A percentile compares a stretch with the other conserved stretches of the same genome.
These are phyloP conservation scores for Oryzias celebensis DNA, from an alignment of 2,113 vertebrate genomes.

Conservation along the genomic window DNA sequence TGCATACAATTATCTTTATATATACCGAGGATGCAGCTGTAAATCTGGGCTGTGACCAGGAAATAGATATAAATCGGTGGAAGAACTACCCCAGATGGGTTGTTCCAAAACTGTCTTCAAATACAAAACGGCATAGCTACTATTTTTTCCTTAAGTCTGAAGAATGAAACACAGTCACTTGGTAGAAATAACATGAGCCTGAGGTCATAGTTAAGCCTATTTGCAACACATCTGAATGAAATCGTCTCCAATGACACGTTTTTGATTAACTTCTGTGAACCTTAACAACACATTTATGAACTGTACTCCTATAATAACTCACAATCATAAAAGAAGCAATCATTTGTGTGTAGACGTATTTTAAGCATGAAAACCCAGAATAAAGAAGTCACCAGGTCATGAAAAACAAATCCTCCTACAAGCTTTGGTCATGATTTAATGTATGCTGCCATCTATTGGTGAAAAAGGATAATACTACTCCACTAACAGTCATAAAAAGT, in stretches of 20 bases:
- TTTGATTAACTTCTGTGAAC: no score
- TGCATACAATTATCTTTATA: slow-evolving; percentile 1
- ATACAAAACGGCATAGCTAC: slow-evolving; percentile 29
- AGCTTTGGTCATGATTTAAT: slow-evolving; percentile 38
- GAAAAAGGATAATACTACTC: slow-evolving; percentile 33
- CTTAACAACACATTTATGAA: no score
- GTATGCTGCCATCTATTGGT: slow-evolving; percentile 67
- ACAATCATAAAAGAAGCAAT: no score
- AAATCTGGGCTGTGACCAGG: not conserved
- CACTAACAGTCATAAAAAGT: slow-evolving; percentile 22
- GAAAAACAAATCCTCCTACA: slow-evolving; percentile 60
- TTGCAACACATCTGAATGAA: slow-evolving; percentile 14
- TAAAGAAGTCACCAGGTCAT: slow-evolving; percentile 59
- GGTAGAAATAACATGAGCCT: slow-evolving; percentile 31
- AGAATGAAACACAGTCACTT: slow-evolving; percentile 36
- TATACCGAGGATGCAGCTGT: not conserved
- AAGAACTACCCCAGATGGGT: slow-evolving; percentile 2
- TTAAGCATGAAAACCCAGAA: slow-evolving; percentile 4
- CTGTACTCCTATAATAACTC: no score
- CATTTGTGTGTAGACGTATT: not conserved
- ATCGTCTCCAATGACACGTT: no score
- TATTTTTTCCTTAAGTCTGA: slow-evolving; percentile 33
- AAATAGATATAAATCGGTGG: not conserved
- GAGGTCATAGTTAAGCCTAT: slow-evolving; percentile 17
- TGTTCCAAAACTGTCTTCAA: slow-evolving; percentile 19